Evolutionary conservation across 64 coral and sea anemone species (phyloP).

Genomic region (Montipora cactus): DNA sequence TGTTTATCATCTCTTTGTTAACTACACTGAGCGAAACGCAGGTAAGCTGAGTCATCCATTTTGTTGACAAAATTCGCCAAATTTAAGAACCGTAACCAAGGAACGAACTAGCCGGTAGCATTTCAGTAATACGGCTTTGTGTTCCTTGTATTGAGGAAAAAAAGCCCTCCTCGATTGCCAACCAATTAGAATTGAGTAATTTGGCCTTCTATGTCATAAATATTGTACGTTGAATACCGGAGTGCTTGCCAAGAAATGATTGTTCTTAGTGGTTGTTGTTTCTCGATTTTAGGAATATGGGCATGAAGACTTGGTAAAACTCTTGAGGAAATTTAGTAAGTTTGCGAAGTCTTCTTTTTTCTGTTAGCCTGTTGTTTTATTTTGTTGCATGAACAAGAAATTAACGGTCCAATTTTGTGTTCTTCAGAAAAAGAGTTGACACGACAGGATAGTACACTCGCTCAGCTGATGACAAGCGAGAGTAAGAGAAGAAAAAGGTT

Average conservation of each 20-base stretch:
- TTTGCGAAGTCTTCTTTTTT: background rate
- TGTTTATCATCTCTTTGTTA: too few relatives aligned
- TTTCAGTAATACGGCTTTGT: too few relatives aligned
- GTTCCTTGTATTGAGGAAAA: too few relatives aligned
- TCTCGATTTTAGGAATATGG: conserved; percentile 78
- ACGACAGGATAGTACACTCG: conserved; percentile 87
- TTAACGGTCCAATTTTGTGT: background rate
- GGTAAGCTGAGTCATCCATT: too few relatives aligned
- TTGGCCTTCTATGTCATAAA: too few relatives aligned
- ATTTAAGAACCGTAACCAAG: too few relatives aligned
- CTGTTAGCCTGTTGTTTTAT: background rate
- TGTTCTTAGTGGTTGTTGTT: background rate
- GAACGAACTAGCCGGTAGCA: too few relatives aligned
- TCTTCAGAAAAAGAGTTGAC: conserved; percentile 81
- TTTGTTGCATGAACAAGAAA: background rate
- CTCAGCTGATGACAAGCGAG: conserved; percentile 93
- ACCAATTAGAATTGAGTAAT: too few relatives aligned
- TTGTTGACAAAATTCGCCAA: too few relatives aligned
- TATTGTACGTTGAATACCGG: too few relatives aligned
- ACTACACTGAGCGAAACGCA: too few relatives aligned
- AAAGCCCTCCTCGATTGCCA: too few relatives aligned
- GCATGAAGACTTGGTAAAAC: conserved; percentile 83
- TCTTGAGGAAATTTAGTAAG: conserved; percentile 93
- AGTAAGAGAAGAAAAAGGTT: conserved; percentile 91
- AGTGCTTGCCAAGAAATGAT: background rate